Conservation (phyloP, 2,113 vertebrate genomes). For the Sminthopsis crassicaudata region DNA sequence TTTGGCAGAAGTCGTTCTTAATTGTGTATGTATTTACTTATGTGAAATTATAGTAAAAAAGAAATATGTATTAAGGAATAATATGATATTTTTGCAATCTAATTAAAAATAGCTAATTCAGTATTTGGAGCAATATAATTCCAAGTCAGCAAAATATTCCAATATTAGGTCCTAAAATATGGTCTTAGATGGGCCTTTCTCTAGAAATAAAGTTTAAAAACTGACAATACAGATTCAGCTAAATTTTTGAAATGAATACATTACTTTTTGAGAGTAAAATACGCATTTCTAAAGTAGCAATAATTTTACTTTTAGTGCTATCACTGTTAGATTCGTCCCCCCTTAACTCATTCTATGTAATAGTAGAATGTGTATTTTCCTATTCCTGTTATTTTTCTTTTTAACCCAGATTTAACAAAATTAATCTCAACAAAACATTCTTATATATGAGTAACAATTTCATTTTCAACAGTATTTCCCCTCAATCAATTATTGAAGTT, state of each 20-base stretch:
- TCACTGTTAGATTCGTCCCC: not conserved
- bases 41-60: not conserved
- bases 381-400: not conserved
- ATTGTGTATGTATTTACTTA: not conserved
- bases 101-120: conserved; percentile 28
- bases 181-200: not conserved
- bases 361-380: not conserved
- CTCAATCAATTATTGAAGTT: not conserved
- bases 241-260: conserved; percentile 11
- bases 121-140: not conserved
- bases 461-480: not conserved
- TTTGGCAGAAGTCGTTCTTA: not conserved
- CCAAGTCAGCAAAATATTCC: not conserved
- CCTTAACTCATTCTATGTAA: not conserved
- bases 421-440: not conserved
- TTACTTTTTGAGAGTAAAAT: conserved; percentile 31
- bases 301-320: not conserved
- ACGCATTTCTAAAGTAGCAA: not conserved
- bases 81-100: not conserved
- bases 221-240: conserved; percentile 14
- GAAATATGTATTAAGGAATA: not conserved
- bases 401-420: not conserved
- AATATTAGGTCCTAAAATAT: not conserved
- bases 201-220: conserved; percentile 6
- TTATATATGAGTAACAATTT: not conserved